Conservation (phyloP, 2,113 vertebrate genomes). For the Corythaixoides concolor region DNA sequence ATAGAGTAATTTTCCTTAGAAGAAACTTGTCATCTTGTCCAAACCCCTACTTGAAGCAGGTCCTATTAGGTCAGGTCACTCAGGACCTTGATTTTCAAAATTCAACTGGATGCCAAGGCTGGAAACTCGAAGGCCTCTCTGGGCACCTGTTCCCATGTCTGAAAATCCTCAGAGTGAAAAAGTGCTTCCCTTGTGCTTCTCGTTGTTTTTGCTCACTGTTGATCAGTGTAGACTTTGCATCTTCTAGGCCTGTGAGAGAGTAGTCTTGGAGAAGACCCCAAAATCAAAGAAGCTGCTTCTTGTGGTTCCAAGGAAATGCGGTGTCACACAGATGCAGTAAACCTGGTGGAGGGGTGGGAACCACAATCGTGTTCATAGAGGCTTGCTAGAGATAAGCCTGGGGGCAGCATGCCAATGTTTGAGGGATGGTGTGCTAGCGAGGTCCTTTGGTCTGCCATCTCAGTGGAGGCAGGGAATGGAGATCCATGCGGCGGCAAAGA, state of each 20-base stretch:
- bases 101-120: not conserved
- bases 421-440: too few species aligned
- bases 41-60: not conserved
- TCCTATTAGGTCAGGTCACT: not conserved
- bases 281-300: not conserved
- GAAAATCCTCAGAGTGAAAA: not conserved
- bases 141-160: not conserved
- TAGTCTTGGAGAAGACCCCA: not conserved
- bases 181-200: not conserved
- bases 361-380: not conserved
- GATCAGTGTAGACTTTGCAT: fast-evolving
- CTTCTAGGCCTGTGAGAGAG: not conserved
- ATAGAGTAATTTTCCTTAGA: not conserved
- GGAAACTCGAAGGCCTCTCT: not conserved
- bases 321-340: not conserved
- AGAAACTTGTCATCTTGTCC: not conserved
- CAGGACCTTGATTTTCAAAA: not conserved
- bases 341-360: too few species aligned
- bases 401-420: too few species aligned
- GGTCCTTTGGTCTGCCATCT: too few species aligned
- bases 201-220: not conserved
- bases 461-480: too few species aligned
- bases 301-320: not conserved
- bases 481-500: too few species aligned
- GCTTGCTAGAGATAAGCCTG: too few species aligned